Conservation (phyloP, 2,797 vertebrate species). For the Acrocephalus scirpaceus region DNA sequence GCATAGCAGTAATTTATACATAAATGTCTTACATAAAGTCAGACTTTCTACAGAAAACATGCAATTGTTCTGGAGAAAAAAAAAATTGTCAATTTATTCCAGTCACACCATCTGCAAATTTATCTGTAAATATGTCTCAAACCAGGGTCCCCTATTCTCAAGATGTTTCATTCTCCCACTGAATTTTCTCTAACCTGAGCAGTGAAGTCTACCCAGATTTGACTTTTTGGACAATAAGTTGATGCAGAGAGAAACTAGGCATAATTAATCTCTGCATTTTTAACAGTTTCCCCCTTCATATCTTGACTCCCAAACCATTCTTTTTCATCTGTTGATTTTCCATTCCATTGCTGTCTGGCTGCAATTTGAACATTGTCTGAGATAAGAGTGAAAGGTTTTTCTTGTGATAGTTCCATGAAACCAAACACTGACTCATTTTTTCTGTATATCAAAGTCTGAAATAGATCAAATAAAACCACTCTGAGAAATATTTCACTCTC, state of each 20-base stretch:
- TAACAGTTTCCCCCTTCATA: neutral
- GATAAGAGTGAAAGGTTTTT: slow-evolving; percentile 64
- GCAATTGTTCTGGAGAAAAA: neutral
- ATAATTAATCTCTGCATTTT: slow-evolving; percentile 29
- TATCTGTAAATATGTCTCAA: neutral
- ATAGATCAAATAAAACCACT: slow-evolving; percentile 69
- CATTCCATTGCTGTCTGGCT: slow-evolving; percentile 37
- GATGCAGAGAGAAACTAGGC: neutral
- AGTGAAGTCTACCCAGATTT: neutral
- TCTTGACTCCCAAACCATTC: slow-evolving; percentile 18
- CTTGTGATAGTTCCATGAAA: slow-evolving; percentile 52
- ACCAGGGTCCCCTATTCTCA: neutral
- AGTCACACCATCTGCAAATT: neutral
- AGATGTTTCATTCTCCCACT: neutral
- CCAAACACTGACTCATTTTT: slow-evolving; percentile 56
- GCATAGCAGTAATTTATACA: neutral
- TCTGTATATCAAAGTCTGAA: slow-evolving; percentile 56
- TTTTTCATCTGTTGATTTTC: slow-evolving; percentile 1
- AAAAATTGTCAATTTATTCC: neutral
- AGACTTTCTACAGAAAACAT: neutral
- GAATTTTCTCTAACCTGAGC: neutral
- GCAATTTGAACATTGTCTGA: slow-evolving; percentile 58
- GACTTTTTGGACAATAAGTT: neutral
- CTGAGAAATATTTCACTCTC: slow-evolving; percentile 67
- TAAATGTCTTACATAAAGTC: neutral